A percentile compares a stretch with the other conserved stretches of the same genome.
Evolutionary conservation across 64 coral and sea anemone genomes (phyloP).

Genomic region (Dendronephthya gigantea): DNA sequence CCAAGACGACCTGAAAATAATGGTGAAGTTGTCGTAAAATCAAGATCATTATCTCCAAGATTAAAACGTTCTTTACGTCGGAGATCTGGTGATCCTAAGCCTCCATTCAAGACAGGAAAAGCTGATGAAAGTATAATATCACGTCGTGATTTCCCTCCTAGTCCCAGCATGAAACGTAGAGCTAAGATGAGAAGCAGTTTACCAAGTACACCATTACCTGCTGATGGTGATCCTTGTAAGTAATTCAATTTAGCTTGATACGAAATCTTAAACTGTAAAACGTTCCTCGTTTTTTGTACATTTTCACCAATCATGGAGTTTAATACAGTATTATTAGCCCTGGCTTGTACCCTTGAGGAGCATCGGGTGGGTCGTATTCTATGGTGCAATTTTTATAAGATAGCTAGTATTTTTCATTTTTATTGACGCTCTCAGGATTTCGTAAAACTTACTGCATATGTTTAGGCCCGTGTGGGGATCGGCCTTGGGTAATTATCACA

Average conservation of each 20-base stretch:
- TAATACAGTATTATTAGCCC: too few species aligned
- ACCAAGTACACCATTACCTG: slow-evolving; percentile 37
- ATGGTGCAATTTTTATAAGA: too few species aligned
- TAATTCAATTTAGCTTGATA: too few species aligned
- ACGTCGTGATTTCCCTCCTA: slow-evolving; percentile 54
- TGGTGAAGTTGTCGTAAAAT: slow-evolving; percentile 57
- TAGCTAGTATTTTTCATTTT: too few species aligned
- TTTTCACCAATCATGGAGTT: too few species aligned
- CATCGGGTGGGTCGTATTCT: too few species aligned
- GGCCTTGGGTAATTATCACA: too few species aligned
- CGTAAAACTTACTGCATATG: too few species aligned
- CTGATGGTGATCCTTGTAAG: slow-evolving; percentile 86
- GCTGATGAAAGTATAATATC: slow-evolving; percentile 87
- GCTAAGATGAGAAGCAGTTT: neutral
- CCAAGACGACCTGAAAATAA: slow-evolving; percentile 84
- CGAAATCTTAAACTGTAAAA: neutral
- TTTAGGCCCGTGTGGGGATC: too few species aligned
- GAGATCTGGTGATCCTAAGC: slow-evolving; percentile 15
- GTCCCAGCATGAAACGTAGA: neutral
- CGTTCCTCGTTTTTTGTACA: neutral
- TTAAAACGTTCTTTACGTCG: slow-evolving; percentile 30
- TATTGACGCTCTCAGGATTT: too few species aligned
- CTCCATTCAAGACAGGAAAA: slow-evolving; percentile 86
- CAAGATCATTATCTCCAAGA: slow-evolving; percentile 77
- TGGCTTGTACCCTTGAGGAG: too few species aligned